Conservation (phyloP, 2,797 vertebrate genomes). For the Gadopsis marmoratus region DNA sequence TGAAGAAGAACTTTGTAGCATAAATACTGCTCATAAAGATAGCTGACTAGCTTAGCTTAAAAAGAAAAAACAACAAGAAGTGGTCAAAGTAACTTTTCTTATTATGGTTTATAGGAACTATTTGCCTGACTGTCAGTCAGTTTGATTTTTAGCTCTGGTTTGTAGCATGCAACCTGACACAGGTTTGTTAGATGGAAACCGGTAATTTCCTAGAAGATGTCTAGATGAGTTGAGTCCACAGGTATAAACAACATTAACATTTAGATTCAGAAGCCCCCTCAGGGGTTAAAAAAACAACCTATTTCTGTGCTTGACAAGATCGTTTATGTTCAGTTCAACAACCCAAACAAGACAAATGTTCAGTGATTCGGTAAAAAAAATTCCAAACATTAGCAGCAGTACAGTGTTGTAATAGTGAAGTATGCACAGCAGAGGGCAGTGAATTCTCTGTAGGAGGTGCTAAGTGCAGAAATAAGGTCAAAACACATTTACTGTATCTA, state of each 20-base stretch:
- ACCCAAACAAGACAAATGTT: neutral
- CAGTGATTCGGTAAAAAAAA: neutral
- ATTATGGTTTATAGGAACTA: neutral
- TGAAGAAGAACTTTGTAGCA: neutral
- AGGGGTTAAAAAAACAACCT: neutral
- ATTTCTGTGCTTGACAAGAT: neutral
- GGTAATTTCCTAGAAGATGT: neutral
- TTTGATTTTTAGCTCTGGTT: slow-evolving; percentile 10
- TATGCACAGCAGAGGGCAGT: slow-evolving; percentile 36
- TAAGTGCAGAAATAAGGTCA: neutral
- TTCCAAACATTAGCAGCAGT: neutral
- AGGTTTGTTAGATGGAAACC: neutral
- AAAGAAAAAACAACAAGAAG: neutral
- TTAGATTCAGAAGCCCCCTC: neutral
- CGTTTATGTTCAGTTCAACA: neutral
- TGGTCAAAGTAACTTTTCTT: neutral
- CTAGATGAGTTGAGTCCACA: neutral
- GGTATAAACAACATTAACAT: neutral
- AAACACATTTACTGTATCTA: neutral
- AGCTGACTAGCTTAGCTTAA: neutral
- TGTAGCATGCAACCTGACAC: neutral
- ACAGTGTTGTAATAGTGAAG: slow-evolving; percentile 6
- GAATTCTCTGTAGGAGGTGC: neutral
- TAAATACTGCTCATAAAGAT: neutral
- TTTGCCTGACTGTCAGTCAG: neutral